phyloP scores from a whole-genome alignment of 1,140 invertebrate genomes.

The Pteromalus puparum region DNA sequence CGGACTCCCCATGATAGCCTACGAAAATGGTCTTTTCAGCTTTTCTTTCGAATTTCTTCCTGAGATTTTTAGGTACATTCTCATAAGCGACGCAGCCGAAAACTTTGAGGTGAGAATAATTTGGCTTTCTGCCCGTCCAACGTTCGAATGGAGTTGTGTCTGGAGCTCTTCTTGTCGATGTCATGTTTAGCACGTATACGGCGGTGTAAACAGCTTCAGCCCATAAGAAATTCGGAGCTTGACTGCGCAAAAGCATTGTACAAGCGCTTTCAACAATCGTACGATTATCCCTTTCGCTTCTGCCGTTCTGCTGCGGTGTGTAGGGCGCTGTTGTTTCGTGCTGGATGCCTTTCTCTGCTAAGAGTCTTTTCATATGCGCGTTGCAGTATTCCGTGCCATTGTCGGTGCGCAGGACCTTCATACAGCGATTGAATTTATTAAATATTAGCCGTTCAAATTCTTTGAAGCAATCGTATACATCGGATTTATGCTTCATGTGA shows the following conservation, averaged over 20 bases:
- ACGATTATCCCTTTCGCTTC: constrained; percentile 67
- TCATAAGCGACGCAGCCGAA: constrained; percentile 66
- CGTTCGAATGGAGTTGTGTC: constrained; percentile 56
- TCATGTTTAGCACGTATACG: constrained; percentile 23
- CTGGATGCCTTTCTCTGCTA: not conserved
- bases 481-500: constrained; percentile 46
- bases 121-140: constrained; percentile 49
- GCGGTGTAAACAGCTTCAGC: not conserved
- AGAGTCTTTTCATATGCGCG: constrained; percentile 39
- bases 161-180: constrained; percentile 42
- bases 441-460: constrained; percentile 7
- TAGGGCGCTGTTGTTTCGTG: constrained; percentile 57
- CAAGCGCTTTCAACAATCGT: constrained; percentile 49
- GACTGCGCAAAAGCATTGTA: not conserved
- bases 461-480: constrained; percentile 47
- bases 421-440: constrained; percentile 44
- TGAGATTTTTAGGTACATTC: constrained; percentile 62
- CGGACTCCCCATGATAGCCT: constrained; percentile 67
- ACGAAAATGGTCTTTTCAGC: constrained; percentile 67
- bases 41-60: constrained; percentile 64
- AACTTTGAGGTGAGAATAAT: constrained; percentile 60
- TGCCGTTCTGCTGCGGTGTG: constrained; percentile 67
- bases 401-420: constrained; percentile 56
- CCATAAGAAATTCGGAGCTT: not conserved
- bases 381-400: constrained; percentile 53